phyloP scores from a whole-genome alignment of 53 echinoderm and acorn worm genomes.

The Glandiceps talaboti region DNA sequence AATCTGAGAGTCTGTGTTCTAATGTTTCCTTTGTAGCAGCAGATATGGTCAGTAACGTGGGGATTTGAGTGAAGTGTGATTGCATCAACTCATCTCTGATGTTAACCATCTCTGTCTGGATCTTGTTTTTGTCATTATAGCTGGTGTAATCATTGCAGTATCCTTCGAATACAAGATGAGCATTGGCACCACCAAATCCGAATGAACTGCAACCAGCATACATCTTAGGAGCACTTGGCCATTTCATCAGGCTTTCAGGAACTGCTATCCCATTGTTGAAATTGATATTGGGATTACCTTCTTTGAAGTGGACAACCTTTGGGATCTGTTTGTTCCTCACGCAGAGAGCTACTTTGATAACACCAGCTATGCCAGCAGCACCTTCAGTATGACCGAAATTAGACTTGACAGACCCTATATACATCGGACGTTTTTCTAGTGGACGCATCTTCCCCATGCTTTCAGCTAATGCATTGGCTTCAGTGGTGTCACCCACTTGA shows the following conservation, averaged over 20 bases:
- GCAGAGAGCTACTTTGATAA: slow-evolving; percentile 35
- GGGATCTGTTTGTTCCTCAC: slow-evolving; percentile 28
- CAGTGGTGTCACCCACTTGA: slow-evolving; percentile 35
- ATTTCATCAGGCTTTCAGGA: slow-evolving; percentile 14
- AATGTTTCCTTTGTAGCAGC: slow-evolving; percentile 27
- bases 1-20: slow-evolving; percentile 16
- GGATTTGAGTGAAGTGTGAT: background rate
- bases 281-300: slow-evolving; percentile 8
- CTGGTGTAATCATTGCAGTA: background rate
- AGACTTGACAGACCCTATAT: slow-evolving; percentile 49
- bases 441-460: slow-evolving; percentile 16
- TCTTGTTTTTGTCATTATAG: background rate
- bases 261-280: slow-evolving; percentile 10
- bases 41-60: slow-evolving; percentile 18
- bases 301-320: slow-evolving; percentile 34
- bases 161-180: slow-evolving; percentile 26
- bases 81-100: background rate
- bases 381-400: slow-evolving; percentile 49
- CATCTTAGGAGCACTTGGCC: slow-evolving; percentile 12
- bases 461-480: slow-evolving; percentile 40
- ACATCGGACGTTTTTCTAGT: slow-evolving; percentile 18
- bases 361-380: slow-evolving; percentile 45
- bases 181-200: slow-evolving; percentile 50
- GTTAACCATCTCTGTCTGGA: background rate
- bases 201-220: slow-evolving; percentile 41